Evolutionary conservation across 1,140 invertebrate species (phyloP).

Genomic region (Lepidotrigona ventralis): DNA sequence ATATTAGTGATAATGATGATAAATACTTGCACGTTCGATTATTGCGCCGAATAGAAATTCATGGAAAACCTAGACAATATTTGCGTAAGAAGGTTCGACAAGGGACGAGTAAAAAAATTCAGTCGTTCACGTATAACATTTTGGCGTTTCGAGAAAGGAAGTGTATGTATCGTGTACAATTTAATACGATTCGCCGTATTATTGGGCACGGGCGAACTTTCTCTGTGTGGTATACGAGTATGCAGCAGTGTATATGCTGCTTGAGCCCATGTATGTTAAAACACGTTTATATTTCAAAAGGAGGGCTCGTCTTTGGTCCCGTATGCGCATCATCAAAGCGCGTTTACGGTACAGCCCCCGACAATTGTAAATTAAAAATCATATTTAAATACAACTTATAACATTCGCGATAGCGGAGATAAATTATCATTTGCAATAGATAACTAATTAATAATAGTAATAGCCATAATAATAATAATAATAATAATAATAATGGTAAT

Average conservation of each 20-base stretch:
- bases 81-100: slow-evolving; percentile 27
- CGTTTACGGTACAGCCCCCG: slow-evolving; percentile 68
- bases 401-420: slow-evolving; percentile 65
- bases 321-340: slow-evolving; percentile 63
- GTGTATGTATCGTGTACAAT: slow-evolving; percentile 41
- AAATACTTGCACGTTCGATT: not conserved
- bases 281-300: slow-evolving; percentile 56
- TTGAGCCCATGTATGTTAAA: slow-evolving; percentile 56
- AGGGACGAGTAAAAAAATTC: slow-evolving; percentile 44
- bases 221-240: slow-evolving; percentile 55
- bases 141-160: slow-evolving; percentile 58
- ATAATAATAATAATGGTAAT: slow-evolving; percentile 61
- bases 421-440: slow-evolving; percentile 68
- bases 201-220: not conserved
- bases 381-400: slow-evolving; percentile 71
- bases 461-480: slow-evolving; percentile 60
- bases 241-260: slow-evolving; percentile 57
- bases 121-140: slow-evolving; percentile 40
- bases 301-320: slow-evolving; percentile 75
- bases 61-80: not conserved
- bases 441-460: slow-evolving; percentile 66
- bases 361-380: slow-evolving; percentile 67
- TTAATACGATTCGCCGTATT: slow-evolving; percentile 35
- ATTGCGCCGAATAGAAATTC: not conserved
- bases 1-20: no score